phyloP scores from a whole-genome alignment of 2,797 vertebrate genomes.

The Falco peregrinus region DNA sequence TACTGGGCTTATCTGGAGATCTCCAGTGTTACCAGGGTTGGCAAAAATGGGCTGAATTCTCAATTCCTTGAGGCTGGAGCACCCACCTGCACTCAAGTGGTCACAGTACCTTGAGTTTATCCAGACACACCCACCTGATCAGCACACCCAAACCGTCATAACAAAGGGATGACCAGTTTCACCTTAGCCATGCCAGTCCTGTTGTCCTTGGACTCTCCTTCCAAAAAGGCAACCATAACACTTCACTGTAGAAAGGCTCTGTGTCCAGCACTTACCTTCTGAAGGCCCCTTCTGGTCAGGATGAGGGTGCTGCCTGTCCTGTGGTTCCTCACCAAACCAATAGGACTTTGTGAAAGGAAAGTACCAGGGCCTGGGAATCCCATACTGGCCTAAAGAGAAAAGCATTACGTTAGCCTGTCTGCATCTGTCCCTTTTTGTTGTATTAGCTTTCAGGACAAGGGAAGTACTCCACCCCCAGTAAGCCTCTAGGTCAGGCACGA shows the following conservation, averaged over 20 bases:
- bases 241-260: not conserved
- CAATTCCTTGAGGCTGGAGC: not conserved
- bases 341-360: slow-evolving; percentile 94
- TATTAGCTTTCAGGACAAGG: not conserved
- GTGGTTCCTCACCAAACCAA: slow-evolving; percentile 90
- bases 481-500: not conserved
- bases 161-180: not conserved
- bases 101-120: not conserved
- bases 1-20: not conserved
- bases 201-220: not conserved
- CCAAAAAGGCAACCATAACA: not conserved
- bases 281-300: slow-evolving; percentile 81
- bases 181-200: not conserved
- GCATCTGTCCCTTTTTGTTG: not conserved
- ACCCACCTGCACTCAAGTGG: not conserved
- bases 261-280: slow-evolving; percentile 82
- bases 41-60: not conserved
- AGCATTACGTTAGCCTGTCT: not conserved
- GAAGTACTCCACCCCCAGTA: not conserved
- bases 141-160: not conserved
- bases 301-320: slow-evolving; percentile 72
- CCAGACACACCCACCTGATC: not conserved
- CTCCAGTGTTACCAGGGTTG: not conserved
- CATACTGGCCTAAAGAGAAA: slow-evolving; percentile 87
- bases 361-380: slow-evolving; percentile 95